phyloP scores from a whole-genome alignment of 92 coral and sea anemone species.

The Heteractis magnifica region DNA sequence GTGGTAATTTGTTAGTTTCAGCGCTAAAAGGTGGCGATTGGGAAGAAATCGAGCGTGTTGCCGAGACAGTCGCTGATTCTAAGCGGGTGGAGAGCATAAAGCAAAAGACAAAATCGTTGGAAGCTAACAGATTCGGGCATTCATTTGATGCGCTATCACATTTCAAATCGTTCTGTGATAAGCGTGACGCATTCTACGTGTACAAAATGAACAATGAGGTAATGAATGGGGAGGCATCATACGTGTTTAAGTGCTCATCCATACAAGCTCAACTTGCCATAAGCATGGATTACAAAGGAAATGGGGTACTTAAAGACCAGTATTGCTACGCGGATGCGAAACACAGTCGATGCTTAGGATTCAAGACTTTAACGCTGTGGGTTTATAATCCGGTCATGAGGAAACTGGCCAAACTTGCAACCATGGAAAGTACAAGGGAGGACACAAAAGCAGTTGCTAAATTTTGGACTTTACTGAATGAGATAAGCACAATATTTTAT shows the following conservation, averaged over 20 bases:
- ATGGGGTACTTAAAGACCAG: constrained; percentile 31
- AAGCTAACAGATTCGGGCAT: too few relatives aligned
- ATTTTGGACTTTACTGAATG: constrained; percentile 41
- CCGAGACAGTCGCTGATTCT: constrained; percentile 28
- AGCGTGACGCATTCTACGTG: too few relatives aligned
- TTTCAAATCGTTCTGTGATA: too few relatives aligned
- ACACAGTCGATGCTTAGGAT: constrained; percentile 36
- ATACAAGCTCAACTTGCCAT: constrained; percentile 30
- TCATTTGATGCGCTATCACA: too few relatives aligned
- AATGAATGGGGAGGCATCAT: too few relatives aligned
- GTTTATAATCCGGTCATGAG: constrained; percentile 38
- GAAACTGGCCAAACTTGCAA: constrained; percentile 30
- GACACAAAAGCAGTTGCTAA: neutral
- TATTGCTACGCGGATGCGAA: constrained; percentile 43
- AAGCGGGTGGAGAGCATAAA: constrained; percentile 39
- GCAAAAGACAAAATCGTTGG: constrained; percentile 26
- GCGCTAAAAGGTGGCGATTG: constrained; percentile 33
- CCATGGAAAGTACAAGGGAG: constrained; percentile 42
- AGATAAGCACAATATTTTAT: too few relatives aligned
- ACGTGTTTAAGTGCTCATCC: too few relatives aligned
- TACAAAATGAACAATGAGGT: too few relatives aligned
- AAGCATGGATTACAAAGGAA: constrained; percentile 27
- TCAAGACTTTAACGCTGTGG: constrained; percentile 43
- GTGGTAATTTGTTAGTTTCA: constrained; percentile 19
- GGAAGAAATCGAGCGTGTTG: constrained; percentile 35